phyloP scores from a whole-genome alignment of 2,797 vertebrate species.

The Takifugu ocellatus region DNA sequence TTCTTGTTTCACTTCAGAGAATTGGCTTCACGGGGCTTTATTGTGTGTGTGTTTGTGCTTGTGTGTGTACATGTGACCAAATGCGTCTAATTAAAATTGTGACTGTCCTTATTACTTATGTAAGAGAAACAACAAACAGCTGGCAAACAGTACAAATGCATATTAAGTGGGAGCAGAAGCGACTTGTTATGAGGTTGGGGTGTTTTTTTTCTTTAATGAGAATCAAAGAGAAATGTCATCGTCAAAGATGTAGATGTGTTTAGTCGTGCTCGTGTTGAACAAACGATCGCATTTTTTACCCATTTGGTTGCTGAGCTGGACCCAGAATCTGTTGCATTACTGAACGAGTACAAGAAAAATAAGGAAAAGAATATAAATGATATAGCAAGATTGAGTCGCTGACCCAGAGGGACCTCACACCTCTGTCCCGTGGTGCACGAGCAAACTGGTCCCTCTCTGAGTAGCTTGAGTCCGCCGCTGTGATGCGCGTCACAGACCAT shows the following conservation, averaged over 20 bases:
- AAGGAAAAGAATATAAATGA: too few species aligned
- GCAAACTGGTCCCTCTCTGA: constrained; percentile 7
- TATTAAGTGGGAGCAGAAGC: constrained; percentile 18
- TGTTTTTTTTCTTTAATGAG: constrained; percentile 4
- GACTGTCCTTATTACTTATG: constrained; percentile 39
- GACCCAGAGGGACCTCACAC: constrained; percentile 28
- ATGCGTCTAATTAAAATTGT: constrained; percentile 37
- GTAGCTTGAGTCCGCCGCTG: constrained; percentile 9
- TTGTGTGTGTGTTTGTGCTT: constrained; percentile 23
- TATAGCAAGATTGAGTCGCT: neutral
- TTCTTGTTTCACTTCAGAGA: constrained; percentile 26
- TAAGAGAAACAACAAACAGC: constrained; percentile 42
- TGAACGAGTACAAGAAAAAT: too few species aligned
- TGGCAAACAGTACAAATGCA: constrained; percentile 33
- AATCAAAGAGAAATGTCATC: too few species aligned
- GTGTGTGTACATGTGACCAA: constrained; percentile 24
- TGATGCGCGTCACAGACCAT: constrained; percentile 19
- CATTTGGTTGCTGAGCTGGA: too few species aligned
- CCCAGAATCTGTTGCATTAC: too few species aligned
- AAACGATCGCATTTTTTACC: too few species aligned
- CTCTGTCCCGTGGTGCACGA: constrained; percentile 12
- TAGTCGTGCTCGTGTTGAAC: too few species aligned
- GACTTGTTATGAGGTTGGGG: constrained; percentile 18
- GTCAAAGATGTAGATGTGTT: neutral
- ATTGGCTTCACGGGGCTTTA: constrained; percentile 15